Evolutionary conservation across 2,888 invertebrate genomes (phyloP), one percentile per base, ranked within the genome.

Genomic region (Macrosoma leucophasiata): DNA sequence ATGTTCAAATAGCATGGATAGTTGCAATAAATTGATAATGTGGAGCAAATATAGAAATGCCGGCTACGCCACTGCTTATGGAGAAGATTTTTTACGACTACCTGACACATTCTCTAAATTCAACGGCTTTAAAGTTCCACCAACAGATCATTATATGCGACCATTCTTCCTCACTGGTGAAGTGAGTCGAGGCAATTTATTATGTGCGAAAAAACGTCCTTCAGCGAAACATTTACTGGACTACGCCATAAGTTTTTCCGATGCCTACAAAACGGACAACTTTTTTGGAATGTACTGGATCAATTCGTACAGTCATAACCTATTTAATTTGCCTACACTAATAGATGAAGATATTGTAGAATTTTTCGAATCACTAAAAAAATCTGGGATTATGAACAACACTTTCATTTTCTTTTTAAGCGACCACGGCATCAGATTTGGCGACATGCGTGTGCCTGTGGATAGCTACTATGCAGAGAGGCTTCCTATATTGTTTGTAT

Each of bases 391-490:
- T 2, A 61, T 89, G 33, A 86, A 90, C 20, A 89, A 88, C 25
- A 88, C 89, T 1, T 85, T 92, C 49, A 72, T 93, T 12, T 69
- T 92, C 18, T 90, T 93, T 39, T 68, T 92, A 29, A 92, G 93
- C 55, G 93, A 93, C 59, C 93, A 93, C 55, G 93, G 93, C 1
- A 86, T 91, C 55, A 82, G 93, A 21, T 92, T 87, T 60, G 93
- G 93, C 0, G 81, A 86, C 12, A 87, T 89, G 39, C 77, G 92
- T 13, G 71, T 87, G 43, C 88, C 89, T 0, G 81, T 87, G 42
- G 87, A 90, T n/a, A 92, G 92, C 0, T 92, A 91, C 85, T 86
- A 91, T 50, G 93, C 93, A 55, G 92, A 93, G 56, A 85, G 92
- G 13, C 58, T 93, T 22, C 94, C 93, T 0, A 91, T 91, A 59